phyloP scores from a whole-genome alignment of 2,113 vertebrate genomes.

The Sphaerodactylus townsendi region DNA sequence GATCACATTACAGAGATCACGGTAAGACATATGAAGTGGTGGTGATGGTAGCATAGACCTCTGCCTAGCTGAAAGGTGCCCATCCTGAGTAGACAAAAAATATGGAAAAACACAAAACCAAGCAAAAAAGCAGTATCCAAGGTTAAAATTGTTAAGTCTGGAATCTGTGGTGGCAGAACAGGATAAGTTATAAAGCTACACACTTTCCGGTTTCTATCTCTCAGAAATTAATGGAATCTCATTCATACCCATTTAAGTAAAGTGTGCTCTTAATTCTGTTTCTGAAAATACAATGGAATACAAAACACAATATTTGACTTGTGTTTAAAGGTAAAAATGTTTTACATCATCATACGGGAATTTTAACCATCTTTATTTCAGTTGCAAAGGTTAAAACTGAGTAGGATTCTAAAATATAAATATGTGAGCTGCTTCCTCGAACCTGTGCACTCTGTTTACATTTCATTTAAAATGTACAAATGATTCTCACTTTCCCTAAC shows the following conservation, averaged over 20 bases:
- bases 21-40: no score
- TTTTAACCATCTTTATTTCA: background rate
- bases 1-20: no score
- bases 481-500: background rate
- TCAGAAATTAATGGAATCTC: background rate
- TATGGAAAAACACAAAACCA: no score
- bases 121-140: background rate
- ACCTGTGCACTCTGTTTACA: background rate
- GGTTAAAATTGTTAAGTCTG: background rate
- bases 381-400: background rate
- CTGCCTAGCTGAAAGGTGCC: no score
- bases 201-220: background rate
- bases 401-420: background rate
- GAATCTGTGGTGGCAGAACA: background rate
- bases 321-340: constrained; percentile 11
- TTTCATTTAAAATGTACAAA: background rate
- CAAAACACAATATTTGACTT: background rate
- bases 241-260: background rate
- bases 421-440: background rate
- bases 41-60: no score
- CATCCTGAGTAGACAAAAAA: no score
- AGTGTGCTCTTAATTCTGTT: background rate
- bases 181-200: background rate
- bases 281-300: background rate
- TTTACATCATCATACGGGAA: background rate